These are phyloP conservation scores for Balearica regulorum DNA, from an alignment of 2,797 vertebrate species.

Conservation along the genomic window DNA sequence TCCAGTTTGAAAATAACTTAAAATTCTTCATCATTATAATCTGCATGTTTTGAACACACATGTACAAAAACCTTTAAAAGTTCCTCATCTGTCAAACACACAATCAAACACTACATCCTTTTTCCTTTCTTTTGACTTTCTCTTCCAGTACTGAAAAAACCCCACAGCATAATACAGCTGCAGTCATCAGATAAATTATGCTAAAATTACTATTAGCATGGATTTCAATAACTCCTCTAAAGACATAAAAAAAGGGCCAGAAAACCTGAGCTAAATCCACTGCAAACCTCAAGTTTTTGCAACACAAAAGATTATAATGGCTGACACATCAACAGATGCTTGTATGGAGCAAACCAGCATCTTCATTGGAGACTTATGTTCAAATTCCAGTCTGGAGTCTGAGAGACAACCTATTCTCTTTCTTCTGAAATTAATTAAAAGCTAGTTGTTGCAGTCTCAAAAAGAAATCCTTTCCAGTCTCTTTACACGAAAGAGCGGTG, in stretches of 20 bases:
- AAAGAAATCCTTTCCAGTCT: neutral
- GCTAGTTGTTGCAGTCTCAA: neutral
- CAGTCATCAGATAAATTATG: neutral
- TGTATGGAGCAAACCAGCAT: neutral
- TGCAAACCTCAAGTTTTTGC: neutral
- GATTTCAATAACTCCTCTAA: neutral
- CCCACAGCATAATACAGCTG: neutral
- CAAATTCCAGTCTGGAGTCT: neutral
- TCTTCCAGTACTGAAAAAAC: neutral
- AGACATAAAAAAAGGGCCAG: neutral
- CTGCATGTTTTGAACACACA: neutral
- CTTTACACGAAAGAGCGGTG: neutral
- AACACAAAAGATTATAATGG: neutral
- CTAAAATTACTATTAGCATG: neutral
- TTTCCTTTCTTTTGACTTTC: neutral
- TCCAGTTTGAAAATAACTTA: neutral
- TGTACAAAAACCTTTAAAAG: neutral
- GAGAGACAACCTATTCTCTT: neutral
- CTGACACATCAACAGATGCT: neutral
- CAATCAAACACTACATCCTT: neutral
- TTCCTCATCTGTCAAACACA: neutral
- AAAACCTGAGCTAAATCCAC: neutral
- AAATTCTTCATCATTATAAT: neutral
- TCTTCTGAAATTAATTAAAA: neutral
- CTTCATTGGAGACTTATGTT: neutral